Base-by-base conservation (phyloP, 2,888 invertebrate genomes). In the Beris chalybata region DNA sequence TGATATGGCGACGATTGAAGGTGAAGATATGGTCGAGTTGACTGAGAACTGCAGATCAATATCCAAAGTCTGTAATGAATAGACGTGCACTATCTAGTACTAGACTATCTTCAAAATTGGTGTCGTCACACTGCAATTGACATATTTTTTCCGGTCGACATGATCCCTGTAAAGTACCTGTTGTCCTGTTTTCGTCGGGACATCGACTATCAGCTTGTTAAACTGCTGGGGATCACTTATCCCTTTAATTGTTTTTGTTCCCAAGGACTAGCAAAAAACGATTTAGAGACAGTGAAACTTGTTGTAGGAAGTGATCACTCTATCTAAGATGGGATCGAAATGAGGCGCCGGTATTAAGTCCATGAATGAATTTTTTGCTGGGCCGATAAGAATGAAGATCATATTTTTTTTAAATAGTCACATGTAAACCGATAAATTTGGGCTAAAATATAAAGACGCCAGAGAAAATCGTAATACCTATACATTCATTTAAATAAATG, bases 181-280 rank as follows among this genome's bases (percentile, higher is more conserved):
- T 61, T 22, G 52, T 52, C 52, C n/a, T 52, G 52, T 32, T 38
- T n/a, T 15, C 22, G 22, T 44, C 32, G 15, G 15, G 32, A 48
- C 15, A 12, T 32, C 52, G 50, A 52, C 50, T 61, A 61, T 61
- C 61, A 61, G 50, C 61, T 61, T 61, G 61, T 61, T 50, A 61
- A 52, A 38, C 52, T 61, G 61, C 52, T 52, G 61, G 61, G 29
- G 61, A 61, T 61, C 61, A 61, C 61, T 52, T 61, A 61, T 50
- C 22, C 47, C 52, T 61, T 61, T 61, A 61, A 61, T 61, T 61
- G 61, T 61, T 52, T 61, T 29, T 38, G 11, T 50, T 61, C 61
- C 52, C 61, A 61, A 29, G 61, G 61, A 38, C 52, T 38, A 22
- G 61, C 32, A 38, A 61, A 61, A 61, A 59, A 30, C 47, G 48